Percentiles rank a stretch among this genome's conserved stretches.
These are phyloP conservation scores for Pedicia rivosa DNA, from an alignment of 2,888 invertebrate genomes.

Conservation along the genomic window DNA sequence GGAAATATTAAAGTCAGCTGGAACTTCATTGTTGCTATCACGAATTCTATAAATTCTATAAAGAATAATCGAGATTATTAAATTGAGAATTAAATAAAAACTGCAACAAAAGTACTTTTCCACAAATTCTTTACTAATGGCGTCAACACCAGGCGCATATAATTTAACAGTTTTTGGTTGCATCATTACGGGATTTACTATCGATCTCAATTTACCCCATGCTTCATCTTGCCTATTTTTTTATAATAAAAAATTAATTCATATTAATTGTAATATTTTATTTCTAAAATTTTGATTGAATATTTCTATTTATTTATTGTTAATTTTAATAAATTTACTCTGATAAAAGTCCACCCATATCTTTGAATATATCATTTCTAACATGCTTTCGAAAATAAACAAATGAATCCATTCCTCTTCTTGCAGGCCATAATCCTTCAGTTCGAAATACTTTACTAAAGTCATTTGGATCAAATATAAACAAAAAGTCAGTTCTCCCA, in stretches of 20 bases:
- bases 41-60: constrained; percentile 25
- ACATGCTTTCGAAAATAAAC: not conserved
- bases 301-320: too few relatives aligned
- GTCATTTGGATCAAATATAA: not conserved
- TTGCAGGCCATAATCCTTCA: constrained; percentile 4
- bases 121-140: constrained; percentile 31
- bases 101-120: constrained; percentile 17
- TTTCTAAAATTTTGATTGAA: too few relatives aligned
- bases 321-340: constrained; percentile 3
- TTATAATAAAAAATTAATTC: too few relatives aligned
- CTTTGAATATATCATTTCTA: not conserved
- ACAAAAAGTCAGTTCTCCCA: not conserved
- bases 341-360: constrained; percentile 3
- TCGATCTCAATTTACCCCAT: constrained; percentile 49
- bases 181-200: constrained; percentile 48
- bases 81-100: constrained; percentile 1
- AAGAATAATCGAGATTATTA: not conserved
- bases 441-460: constrained; percentile 3
- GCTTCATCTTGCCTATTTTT: constrained; percentile 42
- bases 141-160: constrained; percentile 34
- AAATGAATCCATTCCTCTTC: constrained; percentile 3
- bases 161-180: constrained; percentile 40
- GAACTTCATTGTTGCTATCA: constrained; percentile 24
- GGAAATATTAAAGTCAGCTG: constrained; percentile 32
- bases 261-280: too few relatives aligned